These are phyloP conservation scores for Montipora efflorescens DNA, from an alignment of 64 coral and sea anemone species.

Conservation along the genomic window DNA sequence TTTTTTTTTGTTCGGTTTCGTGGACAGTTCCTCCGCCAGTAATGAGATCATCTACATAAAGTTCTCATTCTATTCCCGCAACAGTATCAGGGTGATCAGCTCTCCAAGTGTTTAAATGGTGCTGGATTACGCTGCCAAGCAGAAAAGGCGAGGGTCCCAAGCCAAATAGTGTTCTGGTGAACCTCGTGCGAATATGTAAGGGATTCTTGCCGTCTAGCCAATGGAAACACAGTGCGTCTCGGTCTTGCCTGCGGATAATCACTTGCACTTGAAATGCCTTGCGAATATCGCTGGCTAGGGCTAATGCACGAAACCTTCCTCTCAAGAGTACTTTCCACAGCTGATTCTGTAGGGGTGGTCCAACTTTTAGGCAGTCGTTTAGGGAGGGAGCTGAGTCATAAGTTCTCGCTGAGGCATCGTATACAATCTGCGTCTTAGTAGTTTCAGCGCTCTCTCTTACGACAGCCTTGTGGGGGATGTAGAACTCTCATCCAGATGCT, in stretches of 20 bases:
- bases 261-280: constrained; percentile 53
- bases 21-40: background rate
- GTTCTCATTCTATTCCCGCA: background rate
- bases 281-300: constrained; percentile 22
- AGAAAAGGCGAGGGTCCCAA: background rate
- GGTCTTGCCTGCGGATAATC: background rate
- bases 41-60: constrained; percentile 66
- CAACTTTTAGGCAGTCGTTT: constrained; percentile 62
- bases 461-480: constrained; percentile 65
- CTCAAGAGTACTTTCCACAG: constrained; percentile 6
- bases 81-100: background rate
- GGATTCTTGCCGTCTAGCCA: background rate
- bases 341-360: constrained; percentile 54
- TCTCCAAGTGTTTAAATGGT: background rate
- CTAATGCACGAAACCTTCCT: background rate
- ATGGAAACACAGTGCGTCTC: constrained; percentile 48
- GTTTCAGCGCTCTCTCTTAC: constrained; percentile 34
- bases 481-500: background rate
- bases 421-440: constrained; percentile 18
- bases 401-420: constrained; percentile 21
- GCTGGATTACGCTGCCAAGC: background rate
- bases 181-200: background rate
- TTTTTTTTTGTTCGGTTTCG: background rate
- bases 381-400: constrained; percentile 6
- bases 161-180: background rate